Evolutionary conservation across 1,140 invertebrate genomes (phyloP), one percentile per base, ranked within the genome.

Genomic region (Battus philenor): DNA sequence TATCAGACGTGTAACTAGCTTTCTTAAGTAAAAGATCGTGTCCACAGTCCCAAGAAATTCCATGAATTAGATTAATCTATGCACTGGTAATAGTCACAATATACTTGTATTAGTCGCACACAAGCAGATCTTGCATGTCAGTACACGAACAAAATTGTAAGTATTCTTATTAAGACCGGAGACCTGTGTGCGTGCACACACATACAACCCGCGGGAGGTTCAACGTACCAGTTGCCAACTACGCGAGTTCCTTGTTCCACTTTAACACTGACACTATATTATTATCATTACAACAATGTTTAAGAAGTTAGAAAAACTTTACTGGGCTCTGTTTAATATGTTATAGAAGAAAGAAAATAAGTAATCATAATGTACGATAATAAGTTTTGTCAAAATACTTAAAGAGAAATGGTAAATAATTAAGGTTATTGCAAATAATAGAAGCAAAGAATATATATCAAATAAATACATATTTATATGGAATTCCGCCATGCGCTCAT

Each of bases 161-260:
- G 50, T 39, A 54, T 49, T 46, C 20, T 34, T 38, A 51, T 34
- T 47, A 39, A 38, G 32, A 31, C 29, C 26, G 41, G 15, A 11
- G 12, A 44, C 8, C 38, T 47, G 54, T 62, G 55, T 50, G 63
- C 48, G 60, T 66, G 57, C 61, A 38, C 17, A 44, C 49, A 29
- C 44, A 50, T 45, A 56, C 62, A 61, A 33, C 45, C 20, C 31
- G 49, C 52, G 54, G 59, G 70, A 71, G 75, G 80, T 84, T 84
- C 80, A 84, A 84, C 68, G 80, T 73, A 80, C 80, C 72, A 79
- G 64, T 71, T 70, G 68, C 75, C 69, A 75, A 66, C 74, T 74
- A 68, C 67, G 70, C 72, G 72, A 84, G 80, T 84, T 84, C 77
- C 80, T 84, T 81, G 80, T 84, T 84, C 77, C 76, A 84, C 80